Percentiles rank a stretch among this genome's conserved stretches.
phyloP scores from a whole-genome alignment of 2,888 invertebrate species.

The Caenorhabditis afra region DNA sequence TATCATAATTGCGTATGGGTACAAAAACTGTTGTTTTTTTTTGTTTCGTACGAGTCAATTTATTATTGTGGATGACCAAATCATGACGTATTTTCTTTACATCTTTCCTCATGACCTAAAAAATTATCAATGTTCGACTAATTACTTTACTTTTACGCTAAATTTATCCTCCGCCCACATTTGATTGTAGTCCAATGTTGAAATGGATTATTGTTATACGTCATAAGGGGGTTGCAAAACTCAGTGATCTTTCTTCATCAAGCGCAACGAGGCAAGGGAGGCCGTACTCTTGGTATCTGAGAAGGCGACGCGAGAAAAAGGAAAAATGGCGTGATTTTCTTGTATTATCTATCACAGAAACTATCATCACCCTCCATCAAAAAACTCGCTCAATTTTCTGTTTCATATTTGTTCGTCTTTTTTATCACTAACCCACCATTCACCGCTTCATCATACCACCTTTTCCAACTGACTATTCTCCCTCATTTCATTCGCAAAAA shows the following conservation, averaged over 20 bases:
- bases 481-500: neutral
- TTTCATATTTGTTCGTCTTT: slow-evolving; percentile 37
- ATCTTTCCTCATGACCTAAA: slow-evolving; percentile 4
- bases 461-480: slow-evolving; percentile 1
- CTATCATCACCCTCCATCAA: slow-evolving; percentile 11
- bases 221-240: slow-evolving; percentile 22
- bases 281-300: slow-evolving; percentile 30
- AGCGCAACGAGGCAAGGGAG: neutral
- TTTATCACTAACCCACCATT: slow-evolving; percentile 29
- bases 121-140: slow-evolving; percentile 1
- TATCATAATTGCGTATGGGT: neutral
- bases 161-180: slow-evolving; percentile 16
- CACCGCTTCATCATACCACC: slow-evolving; percentile 26
- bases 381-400: slow-evolving; percentile 17
- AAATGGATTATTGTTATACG: neutral
- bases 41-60: slow-evolving; percentile 5
- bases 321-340: slow-evolving; percentile 46
- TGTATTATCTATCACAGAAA: slow-evolving; percentile 36
- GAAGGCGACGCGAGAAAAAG: neutral
- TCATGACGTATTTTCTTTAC: neutral
- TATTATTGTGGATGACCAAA: slow-evolving; percentile 4
- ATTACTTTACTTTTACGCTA: slow-evolving; percentile 5
- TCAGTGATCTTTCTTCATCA: neutral
- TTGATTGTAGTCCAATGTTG: no score
- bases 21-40: slow-evolving; percentile 3